These are phyloP conservation scores for Dugesia japonica DNA, from an alignment of 2,888 invertebrate genomes.

Conservation along the genomic window DNA sequence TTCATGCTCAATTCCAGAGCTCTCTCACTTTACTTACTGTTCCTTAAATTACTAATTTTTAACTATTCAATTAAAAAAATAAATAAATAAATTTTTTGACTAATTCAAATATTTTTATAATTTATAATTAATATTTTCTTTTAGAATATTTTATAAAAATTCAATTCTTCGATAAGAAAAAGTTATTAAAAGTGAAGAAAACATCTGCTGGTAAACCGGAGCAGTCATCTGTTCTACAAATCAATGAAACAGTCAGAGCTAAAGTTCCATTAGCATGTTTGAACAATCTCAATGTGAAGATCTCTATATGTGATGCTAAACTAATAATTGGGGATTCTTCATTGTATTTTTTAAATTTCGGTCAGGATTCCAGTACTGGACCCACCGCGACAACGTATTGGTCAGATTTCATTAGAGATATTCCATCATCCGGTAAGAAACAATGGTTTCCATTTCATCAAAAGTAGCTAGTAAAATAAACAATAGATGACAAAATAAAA, in stretches of 20 bases:
- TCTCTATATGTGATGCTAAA: neutral
- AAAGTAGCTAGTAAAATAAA: too few relatives aligned
- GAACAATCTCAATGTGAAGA: neutral
- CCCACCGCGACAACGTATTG: neutral
- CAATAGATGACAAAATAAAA: too few relatives aligned
- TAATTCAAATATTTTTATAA: too few relatives aligned
- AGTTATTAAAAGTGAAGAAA: neutral
- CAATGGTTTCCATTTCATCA: constrained; percentile 5
- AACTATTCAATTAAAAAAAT: too few relatives aligned
- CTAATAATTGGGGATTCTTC: neutral
- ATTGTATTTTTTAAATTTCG: neutral
- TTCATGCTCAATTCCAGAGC: too few relatives aligned
- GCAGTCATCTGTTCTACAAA: neutral
- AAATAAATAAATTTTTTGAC: too few relatives aligned
- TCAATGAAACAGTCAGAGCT: neutral
- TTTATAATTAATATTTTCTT: neutral
- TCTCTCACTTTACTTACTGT: too few relatives aligned
- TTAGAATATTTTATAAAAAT: constrained; percentile 9
- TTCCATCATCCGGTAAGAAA: neutral
- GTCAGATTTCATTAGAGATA: constrained; percentile 2
- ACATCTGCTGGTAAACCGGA: neutral
- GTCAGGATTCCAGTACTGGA: neutral
- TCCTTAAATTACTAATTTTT: too few relatives aligned
- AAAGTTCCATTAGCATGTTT: neutral
- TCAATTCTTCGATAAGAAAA: constrained; percentile 2